Evolutionary conservation across 1,140 invertebrate species (phyloP).

Genomic region (Pararge aegeria): DNA sequence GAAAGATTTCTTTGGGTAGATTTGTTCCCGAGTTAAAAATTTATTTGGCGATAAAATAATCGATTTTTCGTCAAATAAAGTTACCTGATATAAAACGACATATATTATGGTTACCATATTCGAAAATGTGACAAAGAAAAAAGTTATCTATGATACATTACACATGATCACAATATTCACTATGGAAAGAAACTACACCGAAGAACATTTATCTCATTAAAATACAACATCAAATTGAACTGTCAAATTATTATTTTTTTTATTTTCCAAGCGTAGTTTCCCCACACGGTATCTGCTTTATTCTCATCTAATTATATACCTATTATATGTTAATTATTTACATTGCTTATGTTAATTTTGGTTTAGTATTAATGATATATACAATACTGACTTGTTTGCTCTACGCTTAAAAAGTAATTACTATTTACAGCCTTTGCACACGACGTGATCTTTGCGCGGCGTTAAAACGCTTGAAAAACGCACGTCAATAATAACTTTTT

Average conservation of each 20-base stretch:
- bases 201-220: slow-evolving; percentile 59
- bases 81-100: no score
- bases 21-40: no score
- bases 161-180: slow-evolving; percentile 31
- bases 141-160: slow-evolving; percentile 14
- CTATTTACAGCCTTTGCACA: no score
- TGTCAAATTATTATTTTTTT: slow-evolving; percentile 57
- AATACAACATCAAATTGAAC: slow-evolving; percentile 66
- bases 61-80: no score
- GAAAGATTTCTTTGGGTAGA: no score
- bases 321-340: slow-evolving; percentile 20
- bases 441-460: no score
- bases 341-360: slow-evolving; percentile 30
- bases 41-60: no score
- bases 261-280: slow-evolving; percentile 73
- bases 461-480: no score
- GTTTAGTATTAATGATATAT: slow-evolving; percentile 53
- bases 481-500: no score
- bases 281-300: slow-evolving; percentile 69
- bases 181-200: slow-evolving; percentile 70
- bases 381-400: slow-evolving; percentile 42
- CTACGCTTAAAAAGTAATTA: slow-evolving; percentile 3
- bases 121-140: not conserved
- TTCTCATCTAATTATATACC: slow-evolving; percentile 34
- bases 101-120: not conserved